Evolutionary conservation across 2,888 invertebrate genomes (phyloP), one percentile per base, ranked within the genome.

Genomic region (Ophion ellenae): DNA sequence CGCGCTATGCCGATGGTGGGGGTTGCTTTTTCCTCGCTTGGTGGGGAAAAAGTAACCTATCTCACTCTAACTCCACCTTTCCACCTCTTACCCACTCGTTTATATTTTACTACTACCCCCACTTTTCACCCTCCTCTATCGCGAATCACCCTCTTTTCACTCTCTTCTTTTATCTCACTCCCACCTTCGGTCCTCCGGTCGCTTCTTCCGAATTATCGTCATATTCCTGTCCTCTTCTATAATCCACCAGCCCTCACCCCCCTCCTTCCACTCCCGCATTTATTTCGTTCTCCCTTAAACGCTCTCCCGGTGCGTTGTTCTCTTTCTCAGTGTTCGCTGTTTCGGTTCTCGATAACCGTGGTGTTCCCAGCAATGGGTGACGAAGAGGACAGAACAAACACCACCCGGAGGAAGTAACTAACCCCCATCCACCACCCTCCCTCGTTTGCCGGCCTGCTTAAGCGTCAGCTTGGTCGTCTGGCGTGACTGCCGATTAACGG

Each of bases 31-130:
- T 93, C 92, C 91, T 90, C 89, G 91, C 91, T 75, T 78, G 91
- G 92, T 91, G 94, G 94, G 94, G 94, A 93, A 94, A 94, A 94
- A 93, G 69, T 91, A 88, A 91, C 90, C 90, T 69, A 66, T 78
- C 84, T 76, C 85, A 14, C 84, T 83, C 76, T 63, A 61, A 61
- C 70, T 64, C 53, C 70, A 69, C 78, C 86, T 82, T 80, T 76
- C 81, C 71, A 67, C 67, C 61, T 71, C 73, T 76, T 67, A 59
- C 69, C 75, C 73, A 36, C 74, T 75, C 78, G 82, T 83, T 79
- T 32, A 71, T 81, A 64, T 83, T 81, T 83, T 67, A 66, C 83
- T 64, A 66, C 59, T 47, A 67, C 32, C 74, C 83, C 73, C 87
- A 79, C 81, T 83, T 87, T 83, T 67, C 76, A 70, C 88, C 86